These are phyloP conservation scores for Zele albiditarsus DNA, from an alignment of 2,888 invertebrate genomes.

Conservation along the genomic window DNA sequence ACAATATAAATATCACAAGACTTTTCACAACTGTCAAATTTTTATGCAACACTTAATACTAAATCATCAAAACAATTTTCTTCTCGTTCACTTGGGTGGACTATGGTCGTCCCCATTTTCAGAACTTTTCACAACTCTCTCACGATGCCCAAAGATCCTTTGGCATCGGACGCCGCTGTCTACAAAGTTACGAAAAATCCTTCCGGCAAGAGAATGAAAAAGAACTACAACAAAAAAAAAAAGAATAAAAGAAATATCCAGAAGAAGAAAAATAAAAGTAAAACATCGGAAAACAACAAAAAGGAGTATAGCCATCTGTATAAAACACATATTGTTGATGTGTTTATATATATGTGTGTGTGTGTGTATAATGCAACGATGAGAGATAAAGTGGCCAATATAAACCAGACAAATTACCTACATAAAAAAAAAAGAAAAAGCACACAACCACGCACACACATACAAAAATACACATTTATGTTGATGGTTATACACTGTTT, in stretches of 20 bases:
- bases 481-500: conserved; percentile 44
- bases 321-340: neutral
- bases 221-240: conserved; percentile 11
- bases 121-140: conserved; percentile 21
- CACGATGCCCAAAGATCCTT: conserved; percentile 12
- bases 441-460: neutral
- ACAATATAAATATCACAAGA: neutral
- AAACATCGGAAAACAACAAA: neutral
- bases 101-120: neutral
- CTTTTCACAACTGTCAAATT: neutral
- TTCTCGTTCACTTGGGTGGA: conserved; percentile 14
- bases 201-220: conserved; percentile 20
- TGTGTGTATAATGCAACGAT: neutral
- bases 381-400: neutral
- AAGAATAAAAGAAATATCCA: neutral
- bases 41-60: conserved; percentile 7
- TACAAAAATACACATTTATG: conserved; percentile 20
- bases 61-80: conserved; percentile 30
- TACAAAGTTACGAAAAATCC: conserved; percentile 21
- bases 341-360: neutral
- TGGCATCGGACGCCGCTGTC: neutral
- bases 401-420: neutral
- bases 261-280: neutral
- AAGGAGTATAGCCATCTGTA: neutral
- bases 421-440: neutral